Conservation (phyloP, 2,888 invertebrate genomes). For the Priocnemis perturbator region DNA sequence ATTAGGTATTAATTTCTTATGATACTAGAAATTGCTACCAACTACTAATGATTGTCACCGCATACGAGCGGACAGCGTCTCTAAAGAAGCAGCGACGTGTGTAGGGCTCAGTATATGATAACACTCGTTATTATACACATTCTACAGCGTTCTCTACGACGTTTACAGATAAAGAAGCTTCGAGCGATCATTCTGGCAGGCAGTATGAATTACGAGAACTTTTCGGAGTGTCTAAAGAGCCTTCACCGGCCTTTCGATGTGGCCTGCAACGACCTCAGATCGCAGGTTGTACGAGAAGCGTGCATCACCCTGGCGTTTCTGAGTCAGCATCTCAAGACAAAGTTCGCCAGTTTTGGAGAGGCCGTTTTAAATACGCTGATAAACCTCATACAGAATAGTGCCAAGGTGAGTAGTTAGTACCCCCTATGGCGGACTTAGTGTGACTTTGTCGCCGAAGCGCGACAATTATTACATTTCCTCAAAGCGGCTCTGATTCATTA, state of each 20-base stretch:
- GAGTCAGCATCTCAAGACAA: slow-evolving; percentile 88
- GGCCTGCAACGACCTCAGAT: slow-evolving; percentile 91
- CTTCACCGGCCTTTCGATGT: slow-evolving; percentile 88
- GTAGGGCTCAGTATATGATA: too few relatives aligned
- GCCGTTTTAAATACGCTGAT: slow-evolving; percentile 89
- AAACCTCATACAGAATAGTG: slow-evolving; percentile 94
- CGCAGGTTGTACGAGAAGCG: slow-evolving; percentile 96
- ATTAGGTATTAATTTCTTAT: too few relatives aligned
- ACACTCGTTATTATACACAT: too few relatives aligned
- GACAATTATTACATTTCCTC: too few relatives aligned
- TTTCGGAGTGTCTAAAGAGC: slow-evolving; percentile 85
- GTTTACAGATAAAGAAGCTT: slow-evolving; percentile 87
- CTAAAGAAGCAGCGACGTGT: too few relatives aligned
- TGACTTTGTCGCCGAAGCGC: too few relatives aligned
- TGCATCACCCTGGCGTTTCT: slow-evolving; percentile 96
- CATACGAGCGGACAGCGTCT: too few relatives aligned
- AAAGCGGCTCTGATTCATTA: too few relatives aligned
- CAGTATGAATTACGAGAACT: slow-evolving; percentile 83
- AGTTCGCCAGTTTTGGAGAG: slow-evolving; percentile 91
- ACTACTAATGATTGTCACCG: too few relatives aligned
- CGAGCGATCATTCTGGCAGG: slow-evolving; percentile 90
- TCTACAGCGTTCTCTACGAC: too few relatives aligned
- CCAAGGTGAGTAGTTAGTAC: slow-evolving; percentile 82
- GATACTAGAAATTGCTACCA: too few relatives aligned
- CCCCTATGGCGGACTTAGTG: too few relatives aligned